Evolutionary conservation across 2,113 vertebrate species (phyloP), one percentile per base, ranked within the genome.

Genomic region (Poeciliopsis occidentalis): DNA sequence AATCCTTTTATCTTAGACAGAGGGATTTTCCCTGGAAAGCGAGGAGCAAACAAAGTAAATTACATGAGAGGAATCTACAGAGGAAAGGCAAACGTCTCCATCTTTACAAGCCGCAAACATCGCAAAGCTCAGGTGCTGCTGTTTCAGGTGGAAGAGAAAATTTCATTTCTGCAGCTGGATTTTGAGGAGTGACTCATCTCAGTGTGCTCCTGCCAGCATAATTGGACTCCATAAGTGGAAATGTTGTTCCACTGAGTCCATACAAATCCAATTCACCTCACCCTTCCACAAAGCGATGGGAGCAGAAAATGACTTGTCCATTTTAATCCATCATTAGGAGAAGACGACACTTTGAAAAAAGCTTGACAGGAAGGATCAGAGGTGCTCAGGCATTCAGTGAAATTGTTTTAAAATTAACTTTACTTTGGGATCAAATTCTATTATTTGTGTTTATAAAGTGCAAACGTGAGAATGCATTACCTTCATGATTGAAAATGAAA

Each of bases 191-290:
- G 78, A 83, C 69, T 87, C n/a, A 31, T 79, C 76, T 72, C 67
- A 62, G 82, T 72, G 79, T 60, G 79, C 73, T 79, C 70, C 85
- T 86, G 87, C 88, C 87, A 87, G 62, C 79, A 71, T 87, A 91
- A 92, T 88, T 91, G 83, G n/a, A 87, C 78, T 77, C 73, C 81
- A 79, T 89, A 87, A 87, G 85, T 88, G 89, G 87, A 91, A 75
- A 75, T 69, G 80, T 80, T 87, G 79, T 88, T 89, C 87, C 65
- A 8, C 84, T 39, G 78, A 81, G 74, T 80, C 88, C 85, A 67
- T 86, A 89, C 88, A 89, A 90, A 93, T 92, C 84, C 86, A 85
- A 90, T 92, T 91, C 84, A 88, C 47, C 77, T 78, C 60, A 13
- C 67, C 73, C 72, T 82, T 80, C 81, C 75, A 60, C 70, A 81